A percentile compares a stretch with the other conserved stretches of the same genome.
These are phyloP conservation scores for Cyaniris semiargus DNA, from an alignment of 2,888 invertebrate species.

Conservation along the genomic window DNA sequence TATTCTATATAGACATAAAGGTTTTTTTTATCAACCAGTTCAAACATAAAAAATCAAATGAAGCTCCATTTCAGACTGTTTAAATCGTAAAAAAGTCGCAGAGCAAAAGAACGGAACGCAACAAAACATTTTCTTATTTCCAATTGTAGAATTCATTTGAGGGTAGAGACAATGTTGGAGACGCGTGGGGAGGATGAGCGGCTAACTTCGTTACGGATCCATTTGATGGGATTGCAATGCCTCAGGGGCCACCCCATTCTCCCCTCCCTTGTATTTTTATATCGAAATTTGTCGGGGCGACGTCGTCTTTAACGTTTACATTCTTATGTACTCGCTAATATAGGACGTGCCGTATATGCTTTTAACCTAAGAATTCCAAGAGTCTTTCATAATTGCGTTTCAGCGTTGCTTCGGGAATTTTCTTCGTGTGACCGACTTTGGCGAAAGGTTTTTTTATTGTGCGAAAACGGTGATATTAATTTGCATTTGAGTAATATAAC, in stretches of 20 bases:
- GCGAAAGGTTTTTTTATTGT: neutral
- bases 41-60: slow-evolving; percentile 6
- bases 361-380: slow-evolving; percentile 29
- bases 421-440: slow-evolving; percentile 1
- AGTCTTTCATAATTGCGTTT: slow-evolving; percentile 24
- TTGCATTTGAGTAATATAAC: neutral
- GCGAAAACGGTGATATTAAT: neutral
- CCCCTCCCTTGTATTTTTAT: slow-evolving; percentile 74
- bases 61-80: slow-evolving; percentile 16
- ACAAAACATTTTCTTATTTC: slow-evolving; percentile 82
- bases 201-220: slow-evolving; percentile 89
- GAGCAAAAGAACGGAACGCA: slow-evolving; percentile 76
- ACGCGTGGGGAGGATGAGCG: slow-evolving; percentile 80
- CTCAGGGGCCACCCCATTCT: slow-evolving; percentile 71
- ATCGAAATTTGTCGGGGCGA: slow-evolving; percentile 77
- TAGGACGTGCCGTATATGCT: slow-evolving; percentile 45
- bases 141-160: slow-evolving; percentile 82
- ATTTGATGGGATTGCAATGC: slow-evolving; percentile 88
- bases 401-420: neutral
- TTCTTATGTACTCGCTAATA: slow-evolving; percentile 81
- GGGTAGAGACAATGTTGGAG: slow-evolving; percentile 80
- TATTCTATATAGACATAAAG: neutral
- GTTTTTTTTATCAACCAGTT: neutral
- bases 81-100: slow-evolving; percentile 46
- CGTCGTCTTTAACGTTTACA: slow-evolving; percentile 80